These are phyloP conservation scores for Diphyllodes magnificus DNA, from an alignment of 2,113 vertebrate genomes.

Conservation along the genomic window DNA sequence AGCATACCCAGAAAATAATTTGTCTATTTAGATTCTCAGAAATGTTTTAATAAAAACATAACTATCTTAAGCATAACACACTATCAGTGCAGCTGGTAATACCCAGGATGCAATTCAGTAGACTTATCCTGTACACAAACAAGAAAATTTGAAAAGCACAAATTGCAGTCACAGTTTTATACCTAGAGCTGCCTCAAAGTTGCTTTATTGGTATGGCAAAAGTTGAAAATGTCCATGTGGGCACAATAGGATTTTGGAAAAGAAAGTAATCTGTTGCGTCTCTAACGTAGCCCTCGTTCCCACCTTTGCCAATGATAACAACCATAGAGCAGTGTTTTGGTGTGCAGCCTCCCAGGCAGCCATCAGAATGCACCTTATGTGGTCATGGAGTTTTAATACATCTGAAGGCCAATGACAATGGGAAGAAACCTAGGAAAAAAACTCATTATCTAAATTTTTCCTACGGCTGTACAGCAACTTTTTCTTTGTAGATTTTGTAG, in stretches of 20 bases:
- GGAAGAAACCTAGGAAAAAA: not conserved
- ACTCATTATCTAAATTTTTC: not conserved
- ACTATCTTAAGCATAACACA: not conserved
- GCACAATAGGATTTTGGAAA: not conserved
- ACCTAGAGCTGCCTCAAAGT: not conserved
- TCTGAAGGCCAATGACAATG: not conserved
- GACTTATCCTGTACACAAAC: not conserved
- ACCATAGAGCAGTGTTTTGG: not conserved
- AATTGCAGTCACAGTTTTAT: not conserved
- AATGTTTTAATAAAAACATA: not conserved
- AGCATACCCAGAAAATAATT: not conserved
- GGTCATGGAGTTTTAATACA: not conserved
- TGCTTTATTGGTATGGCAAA: not conserved
- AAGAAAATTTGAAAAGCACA: not conserved
- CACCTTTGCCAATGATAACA: rapidly evolving
- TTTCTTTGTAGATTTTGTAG: not conserved
- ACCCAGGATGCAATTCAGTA: not conserved
- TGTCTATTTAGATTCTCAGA: not conserved
- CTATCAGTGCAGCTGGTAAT: not conserved
- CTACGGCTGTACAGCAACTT: not conserved
- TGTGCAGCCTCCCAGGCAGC: not conserved
- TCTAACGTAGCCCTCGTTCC: rapidly evolving
- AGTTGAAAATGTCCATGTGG: not conserved
- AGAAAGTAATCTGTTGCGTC: not conserved
- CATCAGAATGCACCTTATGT: not conserved